phyloP scores from a whole-genome alignment of 2,888 invertebrate genomes.

The Dioctria rufipes region DNA sequence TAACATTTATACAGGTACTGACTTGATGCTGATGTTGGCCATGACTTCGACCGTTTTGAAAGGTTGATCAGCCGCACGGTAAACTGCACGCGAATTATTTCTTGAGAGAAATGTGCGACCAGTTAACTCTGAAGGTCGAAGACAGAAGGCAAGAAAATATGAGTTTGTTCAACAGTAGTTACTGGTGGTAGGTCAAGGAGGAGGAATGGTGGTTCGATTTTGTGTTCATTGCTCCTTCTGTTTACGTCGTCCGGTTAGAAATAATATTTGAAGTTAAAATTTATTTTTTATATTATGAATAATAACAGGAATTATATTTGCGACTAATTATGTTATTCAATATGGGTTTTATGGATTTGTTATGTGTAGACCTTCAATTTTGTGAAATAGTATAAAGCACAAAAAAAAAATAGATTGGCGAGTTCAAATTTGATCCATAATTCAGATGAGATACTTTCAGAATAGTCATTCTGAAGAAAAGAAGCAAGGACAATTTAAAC shows the following conservation, averaged over 20 bases:
- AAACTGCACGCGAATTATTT: constrained; percentile 21
- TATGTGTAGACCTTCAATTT: too few species aligned
- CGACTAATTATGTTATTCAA: too few species aligned
- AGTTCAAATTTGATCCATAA: too few species aligned
- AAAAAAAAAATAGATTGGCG: too few species aligned
- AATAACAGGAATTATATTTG: too few species aligned
- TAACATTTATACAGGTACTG: not conserved
- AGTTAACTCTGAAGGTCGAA: constrained; percentile 48
- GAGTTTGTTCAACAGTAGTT: constrained; percentile 15
- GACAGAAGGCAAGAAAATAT: constrained; percentile 10
- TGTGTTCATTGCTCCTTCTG: not conserved
- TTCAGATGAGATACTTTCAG: too few species aligned
- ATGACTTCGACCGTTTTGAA: constrained; percentile 53
- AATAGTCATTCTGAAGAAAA: too few species aligned
- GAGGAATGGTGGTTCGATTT: constrained; percentile 22
- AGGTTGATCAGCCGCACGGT: constrained; percentile 21
- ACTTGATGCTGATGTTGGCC: not conserved
- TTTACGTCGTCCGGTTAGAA: not conserved
- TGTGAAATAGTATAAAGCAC: too few species aligned
- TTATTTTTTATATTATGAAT: too few species aligned
- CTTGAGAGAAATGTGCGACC: constrained; percentile 41
- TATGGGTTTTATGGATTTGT: too few species aligned
- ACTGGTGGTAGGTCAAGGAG: constrained; percentile 35
- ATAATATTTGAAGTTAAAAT: too few species aligned
- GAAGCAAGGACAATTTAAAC: too few species aligned